Percentiles rank a stretch among this genome's conserved stretches.
Evolutionary conservation across 2,113 vertebrate genomes (phyloP).

Genomic region (Macrotis lagotis): DNA sequence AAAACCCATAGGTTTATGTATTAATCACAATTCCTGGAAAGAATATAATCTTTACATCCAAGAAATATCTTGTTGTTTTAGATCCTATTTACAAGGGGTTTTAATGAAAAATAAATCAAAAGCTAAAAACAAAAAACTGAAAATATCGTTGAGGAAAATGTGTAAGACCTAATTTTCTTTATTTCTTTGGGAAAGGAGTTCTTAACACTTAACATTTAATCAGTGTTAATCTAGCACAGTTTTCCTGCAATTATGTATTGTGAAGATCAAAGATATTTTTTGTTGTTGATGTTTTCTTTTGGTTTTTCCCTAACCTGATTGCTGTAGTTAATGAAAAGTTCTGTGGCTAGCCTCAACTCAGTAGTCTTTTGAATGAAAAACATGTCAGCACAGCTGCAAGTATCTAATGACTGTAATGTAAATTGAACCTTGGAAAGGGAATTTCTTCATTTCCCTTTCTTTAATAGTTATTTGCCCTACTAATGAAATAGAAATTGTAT

Average conservation of each 20-base stretch:
- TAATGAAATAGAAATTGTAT: neutral
- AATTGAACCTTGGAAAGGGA: neutral
- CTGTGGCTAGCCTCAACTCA: neutral
- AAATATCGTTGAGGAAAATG: neutral
- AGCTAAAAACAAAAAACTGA: neutral
- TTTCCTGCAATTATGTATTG: conserved; percentile 17
- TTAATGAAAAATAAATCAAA: too few relatives aligned
- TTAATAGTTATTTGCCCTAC: neutral
- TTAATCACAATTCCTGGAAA: neutral
- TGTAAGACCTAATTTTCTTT: neutral
- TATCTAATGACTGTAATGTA: neutral
- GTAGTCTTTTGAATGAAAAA: neutral
- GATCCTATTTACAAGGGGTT: neutral
- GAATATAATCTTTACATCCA: neutral
- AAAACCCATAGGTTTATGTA: neutral
- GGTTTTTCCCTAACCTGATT: neutral
- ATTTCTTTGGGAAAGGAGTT: neutral
- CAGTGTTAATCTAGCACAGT: neutral
- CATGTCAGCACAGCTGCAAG: neutral
- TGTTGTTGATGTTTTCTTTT: neutral
- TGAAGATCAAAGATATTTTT: neutral
- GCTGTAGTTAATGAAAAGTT: neutral
- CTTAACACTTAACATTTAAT: neutral
- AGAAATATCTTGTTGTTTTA: neutral
- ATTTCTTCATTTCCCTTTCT: neutral